Conservation (phyloP, 2,888 invertebrate species). For the Timema podura region DNA sequence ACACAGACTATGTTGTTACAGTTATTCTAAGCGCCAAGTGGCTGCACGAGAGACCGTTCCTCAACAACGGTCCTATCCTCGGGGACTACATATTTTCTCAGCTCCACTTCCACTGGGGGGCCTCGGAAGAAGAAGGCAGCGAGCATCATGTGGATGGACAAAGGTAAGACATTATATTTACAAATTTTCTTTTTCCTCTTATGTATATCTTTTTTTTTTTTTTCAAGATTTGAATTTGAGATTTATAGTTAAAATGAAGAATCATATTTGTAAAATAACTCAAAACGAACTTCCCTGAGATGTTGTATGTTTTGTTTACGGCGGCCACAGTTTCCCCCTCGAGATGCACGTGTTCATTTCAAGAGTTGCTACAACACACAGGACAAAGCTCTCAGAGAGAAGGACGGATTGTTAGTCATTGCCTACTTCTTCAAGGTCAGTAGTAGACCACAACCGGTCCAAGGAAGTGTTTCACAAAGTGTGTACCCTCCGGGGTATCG, state of each 20-base stretch:
- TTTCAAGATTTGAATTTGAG: no score
- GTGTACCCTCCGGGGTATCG: no score
- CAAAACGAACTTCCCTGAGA: no score
- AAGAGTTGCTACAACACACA: conserved; percentile 58
- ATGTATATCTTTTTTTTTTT: background rate
- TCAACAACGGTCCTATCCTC: conserved; percentile 56
- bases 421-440: conserved; percentile 57
- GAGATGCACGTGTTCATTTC: conserved; percentile 62
- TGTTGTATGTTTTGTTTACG: conserved; percentile 30
- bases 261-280: no score
- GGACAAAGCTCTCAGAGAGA: conserved; percentile 54
- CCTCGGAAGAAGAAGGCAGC: conserved; percentile 57
- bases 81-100: conserved; percentile 61
- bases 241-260: no score
- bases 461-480: no score
- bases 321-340: conserved; percentile 48
- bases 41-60: conserved; percentile 55
- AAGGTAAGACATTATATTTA: conserved; percentile 35
- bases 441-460: background rate
- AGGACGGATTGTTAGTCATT: conserved; percentile 54
- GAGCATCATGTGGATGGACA: conserved; percentile 58
- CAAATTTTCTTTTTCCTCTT: background rate
- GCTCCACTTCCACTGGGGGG: conserved; percentile 67
- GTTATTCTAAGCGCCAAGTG: conserved; percentile 61
- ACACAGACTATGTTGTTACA: conserved; percentile 36